Base-by-base conservation (phyloP, 2,888 invertebrate genomes). In the Spatulosminthurus flaviceps region DNA sequence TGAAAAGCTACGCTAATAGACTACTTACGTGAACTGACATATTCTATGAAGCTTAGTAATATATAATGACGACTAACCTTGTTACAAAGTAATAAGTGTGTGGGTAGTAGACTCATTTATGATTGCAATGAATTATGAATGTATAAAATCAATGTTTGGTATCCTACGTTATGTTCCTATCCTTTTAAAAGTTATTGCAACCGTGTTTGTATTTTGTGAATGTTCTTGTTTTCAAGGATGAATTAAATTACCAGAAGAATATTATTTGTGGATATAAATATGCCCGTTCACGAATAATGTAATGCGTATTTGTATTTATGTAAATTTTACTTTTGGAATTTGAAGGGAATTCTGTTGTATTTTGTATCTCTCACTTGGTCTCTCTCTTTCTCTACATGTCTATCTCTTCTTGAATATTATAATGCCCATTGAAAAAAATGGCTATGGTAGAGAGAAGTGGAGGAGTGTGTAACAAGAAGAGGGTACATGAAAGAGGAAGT, bases 401-500 rank as follows among this genome's bases (percentile, higher is more conserved):
- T n/a, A n/a, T n/a, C n/a, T n/a, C n/a, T n/a, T n/a, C n/a, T n/a
- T n/a, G n/a, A n/a, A n/a, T 34, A 9, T 34, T 16, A n/a, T 51
- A 51, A 19, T 51, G 51, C 16, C 51, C 51, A 51, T 51, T 51
- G 51, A 19, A 51, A 51, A 51, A 51, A 51, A 51, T 34, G 34
- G 34, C 4, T 7, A 34, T 34, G 34, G 34, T 34, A 34, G 34
- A 34, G 9, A 34, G 34, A 16, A 51, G 51, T 51, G 41, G 13
- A 41, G 7, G 13, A 41, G 41, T 7, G 41, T 41, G 41, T 41
- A 41, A 13, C 7, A 41, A 41, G 13, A 13, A 51, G 51, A 51
- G 51, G 9, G 19, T 28, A 76, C 69, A 76, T 76, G 67, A 41
- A 76, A 69, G 69, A 76, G 76, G 76, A 76, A 76, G 76, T 76